Conservation (phyloP, 2,797 vertebrate genomes). For the Hyperoplus lanceolatus region DNA sequence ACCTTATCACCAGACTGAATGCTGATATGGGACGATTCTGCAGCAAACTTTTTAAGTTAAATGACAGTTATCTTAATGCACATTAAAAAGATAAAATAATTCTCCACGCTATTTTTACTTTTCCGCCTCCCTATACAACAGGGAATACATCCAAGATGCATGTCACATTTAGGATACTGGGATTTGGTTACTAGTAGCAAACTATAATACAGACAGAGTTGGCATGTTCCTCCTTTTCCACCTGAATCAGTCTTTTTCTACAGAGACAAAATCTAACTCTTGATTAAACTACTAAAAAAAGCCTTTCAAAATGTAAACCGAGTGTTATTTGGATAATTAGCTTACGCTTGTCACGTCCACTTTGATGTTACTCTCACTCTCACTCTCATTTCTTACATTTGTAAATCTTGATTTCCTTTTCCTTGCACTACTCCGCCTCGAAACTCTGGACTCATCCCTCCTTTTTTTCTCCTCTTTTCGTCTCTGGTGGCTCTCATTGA, state of each 20-base stretch:
- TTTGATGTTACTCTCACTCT: no score
- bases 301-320: neutral
- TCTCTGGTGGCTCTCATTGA: conserved; percentile 41
- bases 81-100: neutral
- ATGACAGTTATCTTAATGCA: neutral
- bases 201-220: neutral
- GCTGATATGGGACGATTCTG: no score
- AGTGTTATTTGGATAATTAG: neutral
- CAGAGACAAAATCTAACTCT: neutral
- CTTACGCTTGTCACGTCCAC: neutral
- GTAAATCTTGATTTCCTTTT: neutral
- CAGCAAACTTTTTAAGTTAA: neutral
- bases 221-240: neutral
- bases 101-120: no score
- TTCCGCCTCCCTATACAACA: no score
- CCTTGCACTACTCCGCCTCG: neutral
- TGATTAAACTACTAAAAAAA: neutral
- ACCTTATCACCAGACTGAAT: neutral
- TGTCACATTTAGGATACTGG: no score
- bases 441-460: neutral
- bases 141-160: no score
- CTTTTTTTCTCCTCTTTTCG: conserved; percentile 27
- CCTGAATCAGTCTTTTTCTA: neutral
- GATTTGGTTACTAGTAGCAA: neutral
- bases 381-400: neutral